Conservation (phyloP, 2,113 vertebrate genomes). For the Misgurnus mizolepis region DNA sequence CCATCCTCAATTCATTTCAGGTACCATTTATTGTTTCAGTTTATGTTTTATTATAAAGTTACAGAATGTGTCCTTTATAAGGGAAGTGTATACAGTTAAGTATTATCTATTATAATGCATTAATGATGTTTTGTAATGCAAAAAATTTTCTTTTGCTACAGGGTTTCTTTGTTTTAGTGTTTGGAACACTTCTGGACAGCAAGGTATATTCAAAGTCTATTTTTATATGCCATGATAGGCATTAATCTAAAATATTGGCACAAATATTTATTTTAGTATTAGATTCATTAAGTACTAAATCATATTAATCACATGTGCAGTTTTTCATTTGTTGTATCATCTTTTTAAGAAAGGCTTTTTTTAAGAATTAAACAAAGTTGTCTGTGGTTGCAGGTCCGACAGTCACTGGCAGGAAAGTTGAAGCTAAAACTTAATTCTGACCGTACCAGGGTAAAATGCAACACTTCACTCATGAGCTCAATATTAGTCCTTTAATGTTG, state of each 20-base stretch:
- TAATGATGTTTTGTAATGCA: neutral
- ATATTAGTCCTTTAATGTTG: neutral
- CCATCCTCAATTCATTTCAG: constrained; percentile 79
- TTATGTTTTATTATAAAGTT: neutral
- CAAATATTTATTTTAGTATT: too few relatives aligned
- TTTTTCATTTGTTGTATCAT: neutral
- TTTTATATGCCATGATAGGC: too few relatives aligned
- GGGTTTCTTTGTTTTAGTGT: constrained; percentile 74
- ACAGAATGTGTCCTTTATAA: too few relatives aligned
- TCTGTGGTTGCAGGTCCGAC: constrained; percentile 16
- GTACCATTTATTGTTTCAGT: constrained; percentile 56
- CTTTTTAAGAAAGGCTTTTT: neutral
- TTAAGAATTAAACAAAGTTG: neutral
- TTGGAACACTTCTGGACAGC: constrained; percentile 68
- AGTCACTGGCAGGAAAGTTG: constrained; percentile 13
- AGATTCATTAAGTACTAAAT: too few relatives aligned
- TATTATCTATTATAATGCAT: too few relatives aligned
- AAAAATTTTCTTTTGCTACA: constrained; percentile 27
- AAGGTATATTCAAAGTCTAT: constrained; percentile 57
- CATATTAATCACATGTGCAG: neutral
- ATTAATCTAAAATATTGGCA: too few relatives aligned
- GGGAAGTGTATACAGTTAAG: too few relatives aligned
- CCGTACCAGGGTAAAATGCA: constrained; percentile 24
- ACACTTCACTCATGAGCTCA: neutral
- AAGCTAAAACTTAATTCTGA: constrained; percentile 25